A percentile compares a stretch with the other conserved stretches of the same genome.
These are phyloP conservation scores for Campoletis sonorensis DNA, from an alignment of 1,140 invertebrate species.

Conservation along the genomic window DNA sequence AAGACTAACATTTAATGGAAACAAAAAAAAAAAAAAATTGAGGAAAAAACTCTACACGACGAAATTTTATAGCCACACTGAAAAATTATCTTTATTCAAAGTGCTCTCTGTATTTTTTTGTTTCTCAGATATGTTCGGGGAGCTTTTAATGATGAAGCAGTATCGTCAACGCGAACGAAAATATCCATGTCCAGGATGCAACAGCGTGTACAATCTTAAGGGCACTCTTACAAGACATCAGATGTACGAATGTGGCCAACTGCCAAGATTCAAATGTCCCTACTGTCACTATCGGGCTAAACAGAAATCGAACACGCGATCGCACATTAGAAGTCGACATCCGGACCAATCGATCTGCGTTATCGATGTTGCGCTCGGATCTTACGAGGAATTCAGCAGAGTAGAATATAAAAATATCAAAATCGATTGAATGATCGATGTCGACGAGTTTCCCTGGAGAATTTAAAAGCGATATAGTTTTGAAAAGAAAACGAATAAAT, in stretches of 20 bases:
- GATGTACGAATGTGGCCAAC: constrained; percentile 63
- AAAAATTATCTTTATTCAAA: background rate
- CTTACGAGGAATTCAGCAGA: background rate
- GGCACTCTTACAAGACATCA: constrained; percentile 58
- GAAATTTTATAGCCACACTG: background rate
- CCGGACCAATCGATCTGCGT: constrained; percentile 59
- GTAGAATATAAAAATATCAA: background rate
- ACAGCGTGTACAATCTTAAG: constrained; percentile 49
- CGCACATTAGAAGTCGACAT: constrained; percentile 70
- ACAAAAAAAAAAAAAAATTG: background rate
- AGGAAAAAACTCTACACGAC: background rate
- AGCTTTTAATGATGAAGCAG: background rate
- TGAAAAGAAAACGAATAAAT: background rate
- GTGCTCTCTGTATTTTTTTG: constrained; percentile 11
- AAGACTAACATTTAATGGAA: background rate
- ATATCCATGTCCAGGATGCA: constrained; percentile 52
- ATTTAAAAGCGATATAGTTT: background rate
- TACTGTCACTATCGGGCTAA: constrained; percentile 59
- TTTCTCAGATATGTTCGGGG: constrained; percentile 17
- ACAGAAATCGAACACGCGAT: constrained; percentile 50
- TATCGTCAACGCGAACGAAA: background rate
- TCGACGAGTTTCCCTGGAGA: no score
- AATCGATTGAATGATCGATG: no score
- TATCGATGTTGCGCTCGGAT: constrained; percentile 47
- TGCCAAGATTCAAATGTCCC: constrained; percentile 62